Evolutionary conservation across 2,888 invertebrate species (phyloP).

Genomic region (Agrotis segetum): DNA sequence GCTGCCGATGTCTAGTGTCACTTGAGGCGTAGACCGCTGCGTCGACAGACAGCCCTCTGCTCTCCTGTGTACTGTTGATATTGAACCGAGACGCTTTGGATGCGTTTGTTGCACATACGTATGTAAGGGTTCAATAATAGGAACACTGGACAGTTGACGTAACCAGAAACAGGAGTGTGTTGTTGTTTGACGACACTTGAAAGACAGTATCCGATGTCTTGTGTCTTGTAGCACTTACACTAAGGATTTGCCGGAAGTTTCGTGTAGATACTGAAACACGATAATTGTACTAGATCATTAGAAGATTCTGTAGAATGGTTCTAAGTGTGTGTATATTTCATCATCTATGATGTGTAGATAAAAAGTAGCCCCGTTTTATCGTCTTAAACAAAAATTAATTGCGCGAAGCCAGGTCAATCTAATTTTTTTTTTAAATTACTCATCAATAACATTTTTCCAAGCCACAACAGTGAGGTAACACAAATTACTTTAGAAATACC

Average conservation of each 20-base stretch:
- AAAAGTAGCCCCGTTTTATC: too few relatives aligned
- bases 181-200: slow-evolving; percentile 45
- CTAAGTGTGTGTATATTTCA: not conserved
- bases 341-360: not conserved
- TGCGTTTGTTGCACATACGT: slow-evolving; percentile 53
- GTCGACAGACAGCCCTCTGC: slow-evolving; percentile 72
- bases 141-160: slow-evolving; percentile 37
- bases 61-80: slow-evolving; percentile 70
- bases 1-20: slow-evolving; percentile 86
- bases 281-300: not conserved
- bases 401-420: too few relatives aligned
- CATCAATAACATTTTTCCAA: too few relatives aligned
- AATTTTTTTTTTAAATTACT: too few relatives aligned
- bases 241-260: not conserved
- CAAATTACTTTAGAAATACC: slow-evolving; percentile 46
- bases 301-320: not conserved
- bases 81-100: slow-evolving; percentile 66
- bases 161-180: slow-evolving; percentile 49
- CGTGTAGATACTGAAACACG: not conserved
- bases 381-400: too few relatives aligned
- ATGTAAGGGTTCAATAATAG: slow-evolving; percentile 47
- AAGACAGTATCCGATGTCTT: slow-evolving; percentile 14
- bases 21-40: slow-evolving; percentile 84
- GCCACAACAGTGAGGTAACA: slow-evolving; percentile 19
- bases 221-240: slow-evolving; percentile 5